Evolutionary conservation across 2,888 invertebrate genomes (phyloP), one percentile per base, ranked within the genome.

Genomic region (Molorchus minor): DNA sequence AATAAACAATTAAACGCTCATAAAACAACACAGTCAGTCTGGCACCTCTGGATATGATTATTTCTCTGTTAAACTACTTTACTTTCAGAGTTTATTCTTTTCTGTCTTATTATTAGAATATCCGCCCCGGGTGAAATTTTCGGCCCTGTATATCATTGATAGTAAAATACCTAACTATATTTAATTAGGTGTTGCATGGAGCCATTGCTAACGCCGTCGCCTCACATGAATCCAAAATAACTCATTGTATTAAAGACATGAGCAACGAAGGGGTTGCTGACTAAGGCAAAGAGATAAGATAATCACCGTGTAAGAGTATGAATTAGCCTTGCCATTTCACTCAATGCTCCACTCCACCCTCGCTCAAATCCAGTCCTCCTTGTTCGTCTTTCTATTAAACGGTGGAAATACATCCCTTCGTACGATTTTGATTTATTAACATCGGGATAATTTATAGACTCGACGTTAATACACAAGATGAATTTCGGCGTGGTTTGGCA

Each of bases 251-350:
- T 46, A 41, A 62, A 58, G 62, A n/a, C n/a, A n/a, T 62, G 58
- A 62, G 62, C 58, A 62, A 53, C 51, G 41, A 62, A 55, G 58
- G 56, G 55, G 57, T 53, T 51, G 62, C 58, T 62, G 62, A 58
- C 45, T 58, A 29, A 58, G 62, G 21, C 36, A 21, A 21, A 38
- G 2, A 49, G 54, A 58, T 58, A 54, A 58, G 58, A 58, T 58
- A 58, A 58, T 52, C 45, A 58, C 54, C 58, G 43, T 54, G 54
- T 49, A 43, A 36, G 54, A 47, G 58, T 54, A 40, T 44, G 33
- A 58, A 58, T 58, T 58, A 58, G 58, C 58, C 29, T 58, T 47
- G 47, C 58, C 47, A 47, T 12, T 53, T 36, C 47, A 54, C n/a
- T 29, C 41, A 17, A 10, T 36, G 20, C 41, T 21, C 41, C 46